phyloP scores from a whole-genome alignment of 2,888 invertebrate genomes.

The Thysanoteuthis rhombus region DNA sequence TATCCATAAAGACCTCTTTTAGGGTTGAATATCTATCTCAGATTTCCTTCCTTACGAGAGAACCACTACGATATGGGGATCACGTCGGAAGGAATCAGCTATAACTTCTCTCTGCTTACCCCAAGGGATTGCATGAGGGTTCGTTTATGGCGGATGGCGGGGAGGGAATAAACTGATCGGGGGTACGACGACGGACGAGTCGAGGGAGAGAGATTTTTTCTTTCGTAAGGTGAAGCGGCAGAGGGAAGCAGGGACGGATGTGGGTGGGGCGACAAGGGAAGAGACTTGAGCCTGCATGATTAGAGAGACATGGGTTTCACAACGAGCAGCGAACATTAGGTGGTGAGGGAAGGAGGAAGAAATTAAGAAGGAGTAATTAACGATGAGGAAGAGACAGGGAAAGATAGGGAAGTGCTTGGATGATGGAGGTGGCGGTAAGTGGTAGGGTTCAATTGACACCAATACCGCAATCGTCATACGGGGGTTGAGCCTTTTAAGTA shows the following conservation, averaged over 20 bases:
- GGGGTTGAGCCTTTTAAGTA: neutral
- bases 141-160: neutral
- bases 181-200: neutral
- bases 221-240: neutral
- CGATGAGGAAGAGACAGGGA: neutral
- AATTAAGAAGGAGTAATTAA: neutral
- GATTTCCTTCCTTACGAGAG: neutral
- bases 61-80: neutral
- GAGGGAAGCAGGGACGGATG: too few species aligned
- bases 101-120: neutral
- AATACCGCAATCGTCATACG: neutral
- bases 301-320: neutral
- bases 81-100: neutral
- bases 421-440: neutral
- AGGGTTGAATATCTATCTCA: conserved; percentile 12
- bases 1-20: conserved; percentile 12
- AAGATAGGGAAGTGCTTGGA: neutral
- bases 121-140: neutral
- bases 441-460: neutral
- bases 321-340: neutral
- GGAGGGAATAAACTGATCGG: neutral
- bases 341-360: neutral
- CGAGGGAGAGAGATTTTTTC: neutral
- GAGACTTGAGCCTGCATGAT: neutral
- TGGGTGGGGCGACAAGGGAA: neutral